Evolutionary conservation across 2,113 vertebrate species (phyloP), one percentile per base, ranked within the genome.

Genomic region (Sisor rabdophorus): DNA sequence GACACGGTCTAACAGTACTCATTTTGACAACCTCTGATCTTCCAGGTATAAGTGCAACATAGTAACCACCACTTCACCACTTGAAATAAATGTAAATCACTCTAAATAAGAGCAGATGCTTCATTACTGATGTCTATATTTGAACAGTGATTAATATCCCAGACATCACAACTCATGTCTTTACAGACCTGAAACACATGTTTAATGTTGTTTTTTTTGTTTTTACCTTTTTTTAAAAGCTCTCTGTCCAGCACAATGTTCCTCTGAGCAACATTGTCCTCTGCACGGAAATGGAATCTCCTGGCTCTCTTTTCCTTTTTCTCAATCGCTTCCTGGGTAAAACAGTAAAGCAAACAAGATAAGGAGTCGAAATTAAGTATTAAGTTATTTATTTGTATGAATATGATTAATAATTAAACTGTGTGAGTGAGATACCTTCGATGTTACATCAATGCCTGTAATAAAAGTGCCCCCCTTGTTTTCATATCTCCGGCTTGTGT

Each of bases 391-490:
- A 26, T 3, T 26, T 15, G 3, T 24, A 67, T 44, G 5, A 44
- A 8, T 44, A 44, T 44, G 7, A 36, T 7, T 4, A 36, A 36
- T 36, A 36, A 36, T 36, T 36, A 47, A 47, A 24, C 20, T 24
- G 11, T 28, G 9, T 30, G 22, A 73, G 1, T 32, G 26, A 67
- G 22, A 4, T 89, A 98, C 97, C 94, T 98, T 98, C 0, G 96
- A 99, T 50, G 94, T 99, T 24, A 98, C 96, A 73, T 99, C 97
- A 7, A 99, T 98, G 24, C 97, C 97, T 0, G 97, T 99, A 88
- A 99, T 98, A 86, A 99, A 99, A 4, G 96, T 93, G 40, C 97
- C 97, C 9, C 95, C 95, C 86, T 98, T 99, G 90, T 99, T 99
- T 88, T 98, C 97, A 0, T 98, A 99, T 1, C 94, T 88, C 71